Evolutionary conservation across 2,113 vertebrate genomes (phyloP), one percentile per base, ranked within the genome.

Genomic region (Oncorhynchus kisutch): DNA sequence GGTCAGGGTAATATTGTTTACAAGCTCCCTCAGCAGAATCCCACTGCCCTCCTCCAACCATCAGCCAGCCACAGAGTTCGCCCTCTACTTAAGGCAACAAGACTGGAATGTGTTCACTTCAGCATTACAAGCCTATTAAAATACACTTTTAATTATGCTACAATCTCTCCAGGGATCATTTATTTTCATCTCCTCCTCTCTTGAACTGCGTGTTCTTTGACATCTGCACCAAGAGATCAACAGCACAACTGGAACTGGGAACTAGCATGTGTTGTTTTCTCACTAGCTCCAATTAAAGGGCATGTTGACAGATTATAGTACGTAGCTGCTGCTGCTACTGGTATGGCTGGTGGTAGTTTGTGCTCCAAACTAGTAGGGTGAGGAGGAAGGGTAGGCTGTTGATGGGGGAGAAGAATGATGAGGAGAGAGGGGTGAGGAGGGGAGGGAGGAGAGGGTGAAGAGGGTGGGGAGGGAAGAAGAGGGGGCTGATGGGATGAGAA

Each of bases 51-150:
- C 91, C 87, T 91, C 82, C 86, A 91, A 86, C 87, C 90, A 74
- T 59, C 91, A 86, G 90, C 80, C 86, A 91, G 87, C 87, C 90
- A 73, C 87, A 90, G 84, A 85, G 79, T 84, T 88, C 78, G 71
- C 85, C 90, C 90, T 90, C 81, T 91, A 88, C 91, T 95, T 93
- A 92, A 89, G 81, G 90, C 88, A 90, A 91, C 91, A 90, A 87
- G 90, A 88, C 85, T 92, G 82, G 79, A 87, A 18, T 54, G 51
- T 54, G 88, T 88, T 91, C 39, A 45, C 39, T 45, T 45, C 83
- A 92, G 80, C 80, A 84, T 79, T 88, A 91, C 88, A 92, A 89
- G 82, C 88, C 88, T 92, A 93, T 87, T 82, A 82, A 65, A 91
- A 92, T 87, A 89, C 82, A 87, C 85, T 92, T 90, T 88, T 90